These are phyloP conservation scores for Epistrophe grossulariae DNA, from an alignment of 2,888 invertebrate genomes.

Conservation along the genomic window DNA sequence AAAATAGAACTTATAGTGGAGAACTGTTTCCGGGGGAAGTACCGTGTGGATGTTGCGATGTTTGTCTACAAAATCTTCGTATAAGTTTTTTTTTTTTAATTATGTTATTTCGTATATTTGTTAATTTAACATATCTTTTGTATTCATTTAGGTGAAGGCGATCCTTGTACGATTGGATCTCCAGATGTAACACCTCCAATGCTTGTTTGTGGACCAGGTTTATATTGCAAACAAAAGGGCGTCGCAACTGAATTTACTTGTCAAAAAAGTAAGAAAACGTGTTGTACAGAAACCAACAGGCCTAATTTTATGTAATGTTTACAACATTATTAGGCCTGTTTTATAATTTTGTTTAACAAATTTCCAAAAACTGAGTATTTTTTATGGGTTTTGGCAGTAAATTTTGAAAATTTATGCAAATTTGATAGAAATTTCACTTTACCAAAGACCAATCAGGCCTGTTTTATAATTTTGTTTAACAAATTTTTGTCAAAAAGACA, in stretches of 20 bases:
- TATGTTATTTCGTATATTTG: neutral
- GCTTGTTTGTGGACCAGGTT: constrained; percentile 86
- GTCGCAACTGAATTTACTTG: constrained; percentile 82
- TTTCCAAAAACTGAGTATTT: too few species aligned
- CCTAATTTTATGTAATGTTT: too few species aligned
- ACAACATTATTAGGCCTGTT: too few species aligned
- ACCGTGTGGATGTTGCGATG: constrained; percentile 87
- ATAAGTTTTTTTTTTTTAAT: constrained; percentile 77
- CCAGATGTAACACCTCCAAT: constrained; percentile 85
- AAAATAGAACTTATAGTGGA: constrained; percentile 86
- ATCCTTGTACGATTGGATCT: constrained; percentile 85
- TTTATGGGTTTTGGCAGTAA: too few species aligned
- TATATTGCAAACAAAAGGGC: constrained; percentile 61
- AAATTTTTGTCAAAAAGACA: too few species aligned
- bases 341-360: too few species aligned
- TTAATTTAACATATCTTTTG: neutral
- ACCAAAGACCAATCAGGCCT: too few species aligned
- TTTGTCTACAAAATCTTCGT: constrained; percentile 86
- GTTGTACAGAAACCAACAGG: too few species aligned
- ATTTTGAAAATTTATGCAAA: too few species aligned
- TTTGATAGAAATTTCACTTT: too few species aligned
- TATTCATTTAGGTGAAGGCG: constrained; percentile 84
- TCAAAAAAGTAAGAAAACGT: constrained; percentile 84
- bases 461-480: too few species aligned
- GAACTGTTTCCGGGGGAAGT: constrained; percentile 85